Evolutionary conservation across 2,113 vertebrate genomes (phyloP).

Genomic region (Cavia porcellus): DNA sequence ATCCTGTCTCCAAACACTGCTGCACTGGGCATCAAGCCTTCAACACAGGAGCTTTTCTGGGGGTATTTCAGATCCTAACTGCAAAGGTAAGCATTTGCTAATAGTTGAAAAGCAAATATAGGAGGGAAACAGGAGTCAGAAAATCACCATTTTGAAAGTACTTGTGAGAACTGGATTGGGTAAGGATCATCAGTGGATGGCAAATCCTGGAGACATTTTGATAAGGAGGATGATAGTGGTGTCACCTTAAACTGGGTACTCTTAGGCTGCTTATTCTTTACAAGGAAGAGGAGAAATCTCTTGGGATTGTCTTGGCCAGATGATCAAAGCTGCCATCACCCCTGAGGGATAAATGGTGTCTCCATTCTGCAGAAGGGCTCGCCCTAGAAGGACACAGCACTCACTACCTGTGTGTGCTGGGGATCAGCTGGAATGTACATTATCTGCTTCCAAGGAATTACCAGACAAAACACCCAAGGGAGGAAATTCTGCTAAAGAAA

Average conservation of each 20-base stretch:
- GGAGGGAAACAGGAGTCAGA: not conserved
- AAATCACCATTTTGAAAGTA: not conserved
- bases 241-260: not conserved
- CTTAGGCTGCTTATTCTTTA: not conserved
- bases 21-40: not conserved
- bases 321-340: not conserved
- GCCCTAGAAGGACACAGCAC: not conserved
- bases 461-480: not conserved
- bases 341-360: not conserved
- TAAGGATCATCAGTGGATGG: not conserved
- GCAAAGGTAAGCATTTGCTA: not conserved
- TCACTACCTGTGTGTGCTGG: accelerated
- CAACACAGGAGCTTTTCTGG: not conserved
- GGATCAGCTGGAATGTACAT: not conserved
- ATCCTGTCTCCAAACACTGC: not conserved
- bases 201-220: not conserved
- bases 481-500: not conserved
- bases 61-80: not conserved
- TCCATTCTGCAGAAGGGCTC: not conserved
- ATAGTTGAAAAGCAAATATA: not conserved
- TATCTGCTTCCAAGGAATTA: not conserved
- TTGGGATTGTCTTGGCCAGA: not conserved
- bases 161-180: not conserved
- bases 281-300: not conserved
- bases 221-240: not conserved